Evolutionary conservation across 2,113 vertebrate genomes (phyloP), one percentile per base, ranked within the genome.

Genomic region (Bufo bufo): DNA sequence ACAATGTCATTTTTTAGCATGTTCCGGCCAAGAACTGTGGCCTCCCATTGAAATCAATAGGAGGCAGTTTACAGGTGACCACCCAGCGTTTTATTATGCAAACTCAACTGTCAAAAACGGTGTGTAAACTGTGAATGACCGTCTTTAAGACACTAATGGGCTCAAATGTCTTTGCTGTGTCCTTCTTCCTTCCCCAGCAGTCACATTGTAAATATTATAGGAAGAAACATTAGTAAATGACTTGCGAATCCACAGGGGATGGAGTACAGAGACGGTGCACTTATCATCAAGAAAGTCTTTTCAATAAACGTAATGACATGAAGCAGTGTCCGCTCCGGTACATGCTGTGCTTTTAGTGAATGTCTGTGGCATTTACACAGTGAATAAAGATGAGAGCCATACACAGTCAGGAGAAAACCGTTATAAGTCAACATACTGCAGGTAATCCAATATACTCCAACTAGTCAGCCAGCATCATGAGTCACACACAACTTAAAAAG

Each of bases 121-220:
- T 33, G 33, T 33, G 20, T 63, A 17, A 63, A 63, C 17, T 20
- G 61, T 63, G 61, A 20, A 63, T 19, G 16, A 4, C 17, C 61
- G 33, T 20, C 23, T 33, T 66, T 45, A 45, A 45, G 5, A 72
- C 47, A 78, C 9, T 78, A 3, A 78, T 54, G 17, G 56, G 23
- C 12, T 5, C 14, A n/a, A 33, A 13, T 56, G 52, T 79, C 50
- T 33, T 23, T 54, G 77, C 10, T 1, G 4, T 79, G 50, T 58
- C 20, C 52, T 56, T 56, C 52, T 33, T 14, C 20, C 5, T 23
- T 23, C 49, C n/a, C 10, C 20, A 79, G 4, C 17, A 43, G 47
- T 52, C n/a, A 77, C 47, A 77, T 52, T 77, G 3, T 20, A 77
- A 6, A 77, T 77, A 77, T 77, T 52, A 52, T 77, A 50, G 74